Percentiles rank a stretch among this genome's conserved stretches.
phyloP scores from a whole-genome alignment of 2,797 vertebrate species.

The Sarcoramphus papa region DNA sequence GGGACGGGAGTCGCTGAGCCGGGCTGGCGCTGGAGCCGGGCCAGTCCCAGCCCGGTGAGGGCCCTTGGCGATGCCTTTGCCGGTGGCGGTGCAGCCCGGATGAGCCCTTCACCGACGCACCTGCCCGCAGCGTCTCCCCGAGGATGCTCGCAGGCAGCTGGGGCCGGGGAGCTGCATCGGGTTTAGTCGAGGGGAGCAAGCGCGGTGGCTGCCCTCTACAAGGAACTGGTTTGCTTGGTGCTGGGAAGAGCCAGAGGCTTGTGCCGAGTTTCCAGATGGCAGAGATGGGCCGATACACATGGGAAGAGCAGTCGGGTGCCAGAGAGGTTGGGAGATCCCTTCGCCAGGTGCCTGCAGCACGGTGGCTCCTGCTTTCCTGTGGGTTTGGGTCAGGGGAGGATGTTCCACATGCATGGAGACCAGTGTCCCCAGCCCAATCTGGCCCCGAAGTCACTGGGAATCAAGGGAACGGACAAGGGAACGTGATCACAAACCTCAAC shows the following conservation, averaged over 20 bases:
- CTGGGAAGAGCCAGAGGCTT: neutral
- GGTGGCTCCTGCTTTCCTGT: neutral
- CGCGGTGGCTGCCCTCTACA: neutral
- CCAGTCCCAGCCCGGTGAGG: neutral
- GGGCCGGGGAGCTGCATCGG: neutral
- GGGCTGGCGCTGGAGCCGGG: neutral
- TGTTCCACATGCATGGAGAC: accelerated
- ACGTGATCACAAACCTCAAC: neutral
- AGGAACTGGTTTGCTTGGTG: neutral
- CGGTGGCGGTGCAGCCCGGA: accelerated
- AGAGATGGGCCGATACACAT: neutral
- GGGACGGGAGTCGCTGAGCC: neutral
- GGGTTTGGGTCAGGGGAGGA: neutral
- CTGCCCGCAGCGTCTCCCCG: neutral
- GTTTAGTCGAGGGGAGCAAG: neutral
- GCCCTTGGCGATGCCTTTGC: neutral
- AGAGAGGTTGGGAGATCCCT: neutral
- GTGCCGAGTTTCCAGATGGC: neutral
- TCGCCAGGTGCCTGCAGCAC: accelerated
- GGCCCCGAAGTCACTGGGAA: neutral
- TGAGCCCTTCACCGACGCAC: neutral
- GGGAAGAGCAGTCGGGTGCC: accelerated
- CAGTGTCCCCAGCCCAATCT: neutral
- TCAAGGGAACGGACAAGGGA: neutral
- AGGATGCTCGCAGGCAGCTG: neutral